Percentiles rank a stretch among this genome's conserved stretches.
phyloP scores from a whole-genome alignment of 2,797 vertebrate species.

The Phoxinus dragarum region DNA sequence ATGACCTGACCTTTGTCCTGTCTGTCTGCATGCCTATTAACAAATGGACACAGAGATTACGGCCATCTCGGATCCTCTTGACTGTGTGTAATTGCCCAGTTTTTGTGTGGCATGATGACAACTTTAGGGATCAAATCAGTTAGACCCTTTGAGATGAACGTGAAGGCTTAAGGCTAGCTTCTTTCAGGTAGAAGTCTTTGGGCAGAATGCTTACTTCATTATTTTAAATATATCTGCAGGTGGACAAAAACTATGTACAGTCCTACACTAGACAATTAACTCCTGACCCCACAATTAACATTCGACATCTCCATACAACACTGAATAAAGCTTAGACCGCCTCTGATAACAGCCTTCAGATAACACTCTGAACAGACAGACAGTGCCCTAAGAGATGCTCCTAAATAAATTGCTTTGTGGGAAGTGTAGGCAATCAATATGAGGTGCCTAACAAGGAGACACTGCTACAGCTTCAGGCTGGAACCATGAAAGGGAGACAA shows the following conservation, averaged over 20 bases:
- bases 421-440: slow-evolving; percentile 54
- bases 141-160: not conserved
- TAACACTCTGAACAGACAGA: slow-evolving; percentile 36
- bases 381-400: slow-evolving; percentile 34
- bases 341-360: slow-evolving; percentile 46
- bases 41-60: not conserved
- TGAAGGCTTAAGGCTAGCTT: not conserved
- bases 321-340: slow-evolving; percentile 19
- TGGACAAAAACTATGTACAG: not conserved
- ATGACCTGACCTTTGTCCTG: slow-evolving; percentile 17
- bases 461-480: slow-evolving; percentile 33
- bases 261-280: slow-evolving; percentile 33
- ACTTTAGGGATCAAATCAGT: not conserved
- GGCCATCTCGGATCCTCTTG: slow-evolving; percentile 6
- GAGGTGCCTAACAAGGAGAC: slow-evolving; percentile 49
- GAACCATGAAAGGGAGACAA: slow-evolving; percentile 11
- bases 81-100: not conserved
- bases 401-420: slow-evolving; percentile 53
- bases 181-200: not conserved
- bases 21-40: slow-evolving; percentile 23
- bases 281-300: slow-evolving; percentile 38
- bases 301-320: slow-evolving; percentile 22
- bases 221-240: not conserved
- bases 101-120: not conserved
- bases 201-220: not conserved